phyloP scores from a whole-genome alignment of 2,113 vertebrate species.

The Laterallus jamaicensis region DNA sequence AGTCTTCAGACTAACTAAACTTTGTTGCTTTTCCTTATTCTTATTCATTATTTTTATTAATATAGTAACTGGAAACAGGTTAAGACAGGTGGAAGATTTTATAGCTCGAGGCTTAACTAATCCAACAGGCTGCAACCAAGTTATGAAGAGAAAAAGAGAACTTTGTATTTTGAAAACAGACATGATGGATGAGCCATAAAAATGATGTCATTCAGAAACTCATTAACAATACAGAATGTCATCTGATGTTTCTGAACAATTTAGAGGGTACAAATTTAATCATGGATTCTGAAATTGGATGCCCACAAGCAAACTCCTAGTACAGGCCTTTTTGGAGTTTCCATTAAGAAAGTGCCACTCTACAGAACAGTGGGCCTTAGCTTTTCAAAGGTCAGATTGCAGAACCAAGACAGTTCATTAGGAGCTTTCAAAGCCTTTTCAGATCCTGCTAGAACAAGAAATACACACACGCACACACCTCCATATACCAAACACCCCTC shows the following conservation, averaged over 20 bases:
- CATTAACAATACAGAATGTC: neutral
- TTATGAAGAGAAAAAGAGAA: neutral
- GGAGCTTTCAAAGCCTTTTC: neutral
- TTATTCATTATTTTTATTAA: neutral
- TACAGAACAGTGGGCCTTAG: neutral
- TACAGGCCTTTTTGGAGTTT: neutral
- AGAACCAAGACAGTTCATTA: neutral
- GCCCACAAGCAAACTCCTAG: neutral
- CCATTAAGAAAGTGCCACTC: neutral
- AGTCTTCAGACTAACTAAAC: neutral
- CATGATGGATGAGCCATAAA: neutral
- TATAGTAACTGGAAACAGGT: neutral
- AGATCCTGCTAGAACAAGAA: neutral
- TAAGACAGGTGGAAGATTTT: neutral
- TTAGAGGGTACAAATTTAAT: neutral
- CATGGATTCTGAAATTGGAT: neutral
- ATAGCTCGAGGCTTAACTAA: neutral
- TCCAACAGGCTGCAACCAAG: neutral
- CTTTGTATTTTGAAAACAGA: neutral
- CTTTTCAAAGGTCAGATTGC: neutral
- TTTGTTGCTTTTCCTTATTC: neutral
- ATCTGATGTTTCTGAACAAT: neutral
- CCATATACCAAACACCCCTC: fast-evolving
- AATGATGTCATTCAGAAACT: neutral
- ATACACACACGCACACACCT: fast-evolving